These are phyloP conservation scores for Rhynchomys soricoides DNA, from an alignment of 2,113 vertebrate genomes.

Conservation along the genomic window DNA sequence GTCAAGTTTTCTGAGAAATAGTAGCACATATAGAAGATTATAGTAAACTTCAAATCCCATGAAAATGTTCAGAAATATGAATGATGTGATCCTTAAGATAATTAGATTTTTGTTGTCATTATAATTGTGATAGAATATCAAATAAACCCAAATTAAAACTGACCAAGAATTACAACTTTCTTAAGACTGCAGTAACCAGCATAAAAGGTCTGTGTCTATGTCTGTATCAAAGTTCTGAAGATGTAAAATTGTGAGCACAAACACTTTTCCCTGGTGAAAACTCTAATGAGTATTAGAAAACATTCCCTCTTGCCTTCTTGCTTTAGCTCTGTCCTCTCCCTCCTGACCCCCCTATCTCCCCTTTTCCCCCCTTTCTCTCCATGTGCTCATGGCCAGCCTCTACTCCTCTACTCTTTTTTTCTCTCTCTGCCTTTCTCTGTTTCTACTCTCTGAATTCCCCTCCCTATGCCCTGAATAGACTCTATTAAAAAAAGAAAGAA, in stretches of 20 bases:
- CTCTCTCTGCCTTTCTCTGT: no score
- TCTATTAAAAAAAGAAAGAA: no score
- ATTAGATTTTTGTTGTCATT: neutral
- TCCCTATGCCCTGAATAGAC: no score
- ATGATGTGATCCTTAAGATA: constrained; percentile 10
- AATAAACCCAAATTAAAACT: neutral
- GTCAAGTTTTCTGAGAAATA: constrained; percentile 23
- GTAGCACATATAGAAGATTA: neutral
- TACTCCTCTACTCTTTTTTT: no score
- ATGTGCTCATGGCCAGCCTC: no score
- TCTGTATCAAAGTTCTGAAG: neutral
- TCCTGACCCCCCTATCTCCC: no score
- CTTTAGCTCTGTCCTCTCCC: no score
- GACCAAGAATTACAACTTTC: neutral
- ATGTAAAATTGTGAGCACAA: neutral
- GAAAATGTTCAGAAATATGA: neutral
- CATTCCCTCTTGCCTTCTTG: no score
- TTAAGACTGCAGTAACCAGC: neutral
- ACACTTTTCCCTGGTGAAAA: neutral
- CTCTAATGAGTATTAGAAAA: neutral
- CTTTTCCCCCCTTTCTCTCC: no score
- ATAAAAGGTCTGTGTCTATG: neutral
- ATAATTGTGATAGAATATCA: neutral
- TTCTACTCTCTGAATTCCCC: no score
- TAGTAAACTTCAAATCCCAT: neutral